These are phyloP conservation scores for Diarsia mendica DNA, from an alignment of 2,888 invertebrate genomes.

Conservation along the genomic window DNA sequence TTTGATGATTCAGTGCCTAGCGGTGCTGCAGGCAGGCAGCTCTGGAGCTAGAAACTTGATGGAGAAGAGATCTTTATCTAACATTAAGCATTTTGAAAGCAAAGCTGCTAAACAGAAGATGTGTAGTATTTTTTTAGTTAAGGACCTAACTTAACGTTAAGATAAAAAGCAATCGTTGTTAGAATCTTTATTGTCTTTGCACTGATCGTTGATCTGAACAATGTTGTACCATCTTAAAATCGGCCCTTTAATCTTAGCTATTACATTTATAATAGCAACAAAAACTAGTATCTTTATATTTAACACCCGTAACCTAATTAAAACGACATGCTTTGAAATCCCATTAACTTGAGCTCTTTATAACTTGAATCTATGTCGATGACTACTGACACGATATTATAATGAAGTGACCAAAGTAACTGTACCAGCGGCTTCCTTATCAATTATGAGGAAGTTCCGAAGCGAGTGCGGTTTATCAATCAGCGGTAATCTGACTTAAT, in stretches of 20 bases:
- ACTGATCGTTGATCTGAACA: neutral
- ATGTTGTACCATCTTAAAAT: too few species aligned
- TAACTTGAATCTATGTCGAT: slow-evolving; percentile 22
- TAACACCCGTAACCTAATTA: neutral
- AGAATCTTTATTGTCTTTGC: neutral
- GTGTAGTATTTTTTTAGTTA: neutral
- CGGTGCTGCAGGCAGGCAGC: neutral
- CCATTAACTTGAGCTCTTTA: slow-evolving; percentile 13
- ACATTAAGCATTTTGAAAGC: neutral
- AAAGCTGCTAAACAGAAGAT: neutral
- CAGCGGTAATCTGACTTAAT: slow-evolving; percentile 56
- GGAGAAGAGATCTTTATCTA: neutral
- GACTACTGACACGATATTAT: slow-evolving; percentile 27
- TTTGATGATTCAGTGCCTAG: slow-evolving; percentile 17
- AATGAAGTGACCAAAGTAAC: slow-evolving; percentile 37
- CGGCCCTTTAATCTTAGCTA: neutral
- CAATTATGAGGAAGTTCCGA: slow-evolving; percentile 30
- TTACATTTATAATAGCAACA: too few species aligned
- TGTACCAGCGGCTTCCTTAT: slow-evolving; percentile 38
- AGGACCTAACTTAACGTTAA: neutral
- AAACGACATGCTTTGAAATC: neutral
- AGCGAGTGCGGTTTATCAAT: slow-evolving; percentile 37
- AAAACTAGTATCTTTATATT: neutral
- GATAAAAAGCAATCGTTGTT: neutral
- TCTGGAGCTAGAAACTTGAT: neutral